Base-by-base conservation (phyloP, 53 echinoderm and acorn worm genomes). In the Crossaster papposus region DNA sequence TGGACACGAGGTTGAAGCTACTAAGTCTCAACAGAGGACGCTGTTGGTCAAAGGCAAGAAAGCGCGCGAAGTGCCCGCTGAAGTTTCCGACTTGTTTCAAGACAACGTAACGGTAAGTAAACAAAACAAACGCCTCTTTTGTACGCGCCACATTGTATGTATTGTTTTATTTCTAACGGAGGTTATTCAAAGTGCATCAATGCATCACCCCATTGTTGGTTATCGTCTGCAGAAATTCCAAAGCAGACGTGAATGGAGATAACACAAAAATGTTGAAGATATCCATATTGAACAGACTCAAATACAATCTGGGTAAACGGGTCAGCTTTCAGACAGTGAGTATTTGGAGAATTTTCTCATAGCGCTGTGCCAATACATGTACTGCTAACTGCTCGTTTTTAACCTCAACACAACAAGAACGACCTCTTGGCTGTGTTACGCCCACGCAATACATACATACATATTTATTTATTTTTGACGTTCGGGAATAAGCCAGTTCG, bases 71-170 rank as follows among this genome's bases (percentile, higher is more conserved):
- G 65, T 44, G 51, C 20, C 81, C 3, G 44, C 32, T 20, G 30
- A 30, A 2, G 28, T 35, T 10, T 32, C 22, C 28, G n/a, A 3
- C 80, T 28, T 13, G 36, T 33, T 34, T 1, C 14, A 18, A 36
- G 81, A 83, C 65, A 83, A 38, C 70, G 65, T 26, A 65, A 83
- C 65, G 83, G 83, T 83, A 32, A 54, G 32, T 32, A 30, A 54
- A 74, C 11, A 5, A 33, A 33, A 18, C 44, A 44, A 44, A 44
- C 5, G 44, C 44, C 9, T 58, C 15, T 20, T 58, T 58, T 58
- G 15, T 58, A 18, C 12, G 58, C 58, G 15, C 17, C 58, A 15
- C 58, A 52, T 52, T 13, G 7, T 52, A 10, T 52, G 10, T 24
- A 5, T 23, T 0, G 11, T 28, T 30, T 23, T 23, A 23, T 70